A percentile compares a stretch with the other conserved stretches of the same genome.
These are phyloP conservation scores for Arctocebus calabarensis DNA, from an alignment of 2,797 vertebrate genomes.

Conservation along the genomic window DNA sequence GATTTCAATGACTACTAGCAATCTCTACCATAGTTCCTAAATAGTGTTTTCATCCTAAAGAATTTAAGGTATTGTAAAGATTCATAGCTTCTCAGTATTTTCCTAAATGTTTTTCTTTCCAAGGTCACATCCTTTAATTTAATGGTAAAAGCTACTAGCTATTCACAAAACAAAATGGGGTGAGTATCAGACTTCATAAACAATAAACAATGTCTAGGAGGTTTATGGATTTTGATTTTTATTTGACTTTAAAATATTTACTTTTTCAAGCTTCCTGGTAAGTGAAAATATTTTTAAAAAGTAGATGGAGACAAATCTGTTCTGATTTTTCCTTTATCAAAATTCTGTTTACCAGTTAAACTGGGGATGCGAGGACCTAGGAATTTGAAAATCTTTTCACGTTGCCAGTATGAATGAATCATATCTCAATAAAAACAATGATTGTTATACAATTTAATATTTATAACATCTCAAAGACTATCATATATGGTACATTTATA, in stretches of 20 bases:
- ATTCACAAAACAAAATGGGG: conserved; percentile 34
- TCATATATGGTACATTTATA: conserved; percentile 38
- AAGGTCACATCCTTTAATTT: conserved; percentile 5
- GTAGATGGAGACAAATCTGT: neutral
- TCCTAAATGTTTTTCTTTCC: conserved; percentile 31
- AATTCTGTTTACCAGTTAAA: conserved; percentile 51
- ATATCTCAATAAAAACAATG: conserved; percentile 22
- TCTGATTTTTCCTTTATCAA: conserved; percentile 9
- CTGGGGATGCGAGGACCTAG: neutral
- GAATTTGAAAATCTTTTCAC: conserved; percentile 36
- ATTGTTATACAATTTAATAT: neutral
- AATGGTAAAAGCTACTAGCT: conserved; percentile 51
- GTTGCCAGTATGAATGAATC: neutral
- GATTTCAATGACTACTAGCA: neutral
- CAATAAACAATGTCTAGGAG: neutral
- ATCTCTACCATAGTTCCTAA: conserved; percentile 9
- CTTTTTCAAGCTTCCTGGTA: conserved; percentile 32
- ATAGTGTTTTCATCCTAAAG: conserved; percentile 6
- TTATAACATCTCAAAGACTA: conserved; percentile 10
- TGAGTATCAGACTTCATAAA: neutral
- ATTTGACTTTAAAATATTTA: conserved; percentile 38
- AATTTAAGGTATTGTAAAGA: conserved; percentile 47
- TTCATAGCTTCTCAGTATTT: conserved; percentile 42
- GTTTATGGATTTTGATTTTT: neutral
- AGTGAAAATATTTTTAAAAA: conserved; percentile 49